Percentiles rank a stretch among this genome's conserved stretches.
Evolutionary conservation across 2,113 vertebrate species (phyloP).

Genomic region (Callaeas wilsoni): DNA sequence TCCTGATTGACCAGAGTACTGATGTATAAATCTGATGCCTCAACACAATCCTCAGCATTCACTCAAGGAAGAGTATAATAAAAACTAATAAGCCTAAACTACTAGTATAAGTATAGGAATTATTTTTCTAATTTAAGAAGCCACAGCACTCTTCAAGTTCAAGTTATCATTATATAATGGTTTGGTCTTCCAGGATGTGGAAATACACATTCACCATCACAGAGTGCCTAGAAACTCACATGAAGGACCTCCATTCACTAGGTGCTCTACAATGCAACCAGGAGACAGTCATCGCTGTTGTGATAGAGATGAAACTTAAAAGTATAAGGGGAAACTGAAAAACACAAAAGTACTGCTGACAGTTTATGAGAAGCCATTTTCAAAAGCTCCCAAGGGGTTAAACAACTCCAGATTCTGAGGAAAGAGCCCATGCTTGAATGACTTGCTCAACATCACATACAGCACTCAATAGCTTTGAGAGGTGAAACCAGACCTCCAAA

Average conservation of each 20-base stretch:
- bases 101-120: not conserved
- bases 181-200: not conserved
- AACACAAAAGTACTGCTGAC: not conserved
- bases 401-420: not conserved
- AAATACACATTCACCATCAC: not conserved
- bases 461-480: not conserved
- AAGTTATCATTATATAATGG: not conserved
- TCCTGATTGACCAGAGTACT: not conserved
- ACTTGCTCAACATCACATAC: not conserved
- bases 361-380: not conserved
- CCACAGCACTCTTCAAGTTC: not conserved
- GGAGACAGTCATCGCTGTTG: not conserved
- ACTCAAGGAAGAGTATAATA: not conserved
- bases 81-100: not conserved
- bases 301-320: not conserved
- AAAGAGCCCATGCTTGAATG: not conserved
- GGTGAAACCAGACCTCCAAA: not conserved
- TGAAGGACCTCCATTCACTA: not conserved
- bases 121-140: not conserved
- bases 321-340: not conserved
- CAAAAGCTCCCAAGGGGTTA: not conserved
- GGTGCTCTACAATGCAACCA: not conserved
- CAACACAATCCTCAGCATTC: not conserved
- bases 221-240: not conserved
- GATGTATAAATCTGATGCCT: not conserved